Evolutionary conservation across 2,797 vertebrate genomes (phyloP).

Genomic region (Manis javanica): DNA sequence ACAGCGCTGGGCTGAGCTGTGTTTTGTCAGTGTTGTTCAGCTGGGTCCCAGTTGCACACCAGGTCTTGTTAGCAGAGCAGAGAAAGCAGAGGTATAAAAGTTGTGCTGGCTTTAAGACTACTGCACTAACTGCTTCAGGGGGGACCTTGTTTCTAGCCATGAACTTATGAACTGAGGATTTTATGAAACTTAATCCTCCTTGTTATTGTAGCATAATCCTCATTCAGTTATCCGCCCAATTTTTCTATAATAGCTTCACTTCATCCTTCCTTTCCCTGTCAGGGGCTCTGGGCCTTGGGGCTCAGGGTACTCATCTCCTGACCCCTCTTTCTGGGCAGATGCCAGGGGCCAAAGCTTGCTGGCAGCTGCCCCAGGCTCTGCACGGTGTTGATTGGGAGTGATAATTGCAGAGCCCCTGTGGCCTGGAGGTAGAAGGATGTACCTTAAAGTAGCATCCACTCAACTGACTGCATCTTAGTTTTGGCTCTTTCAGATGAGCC

Average conservation of each 20-base stretch:
- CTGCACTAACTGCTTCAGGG: conserved; percentile 55
- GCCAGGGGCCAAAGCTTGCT: neutral
- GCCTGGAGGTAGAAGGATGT: neutral
- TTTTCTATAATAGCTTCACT: conserved; percentile 67
- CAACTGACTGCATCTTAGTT: neutral
- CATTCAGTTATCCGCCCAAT: conserved; percentile 68
- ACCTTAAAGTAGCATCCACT: neutral
- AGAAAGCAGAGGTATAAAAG: conserved; percentile 69
- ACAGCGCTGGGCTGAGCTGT: conserved; percentile 45
- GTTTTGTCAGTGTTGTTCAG: conserved; percentile 65
- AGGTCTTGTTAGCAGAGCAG: conserved; percentile 67
- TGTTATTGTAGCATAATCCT: conserved; percentile 78
- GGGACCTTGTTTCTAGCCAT: conserved; percentile 72
- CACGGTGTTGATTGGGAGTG: neutral
- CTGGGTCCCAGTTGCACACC: conserved; percentile 64
- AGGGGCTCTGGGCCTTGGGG: neutral
- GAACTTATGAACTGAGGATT: conserved; percentile 82
- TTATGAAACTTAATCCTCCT: conserved; percentile 79
- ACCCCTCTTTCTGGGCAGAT: accelerated
- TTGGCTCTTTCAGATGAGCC: neutral
- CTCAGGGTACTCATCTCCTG: neutral
- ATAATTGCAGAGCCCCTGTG: neutral
- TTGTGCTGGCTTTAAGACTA: conserved; percentile 17
- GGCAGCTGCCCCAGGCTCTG: neutral
- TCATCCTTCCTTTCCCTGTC: conserved; percentile 71